These are phyloP conservation scores for Cottoperca gobio DNA, from an alignment of 2,797 vertebrate genomes.

Conservation along the genomic window DNA sequence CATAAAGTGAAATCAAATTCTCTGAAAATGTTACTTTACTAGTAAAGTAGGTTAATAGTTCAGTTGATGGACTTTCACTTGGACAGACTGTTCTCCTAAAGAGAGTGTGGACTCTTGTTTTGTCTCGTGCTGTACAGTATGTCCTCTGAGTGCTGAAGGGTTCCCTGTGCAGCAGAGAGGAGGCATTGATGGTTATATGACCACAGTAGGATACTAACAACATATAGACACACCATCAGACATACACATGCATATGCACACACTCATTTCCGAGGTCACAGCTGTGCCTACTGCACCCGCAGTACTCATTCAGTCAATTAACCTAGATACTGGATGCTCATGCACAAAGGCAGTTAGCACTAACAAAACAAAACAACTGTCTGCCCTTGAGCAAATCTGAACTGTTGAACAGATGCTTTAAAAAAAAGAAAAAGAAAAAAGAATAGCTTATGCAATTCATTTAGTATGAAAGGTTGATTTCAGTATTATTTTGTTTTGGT, in stretches of 20 bases:
- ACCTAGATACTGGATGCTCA: constrained; percentile 64
- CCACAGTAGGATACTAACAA: constrained; percentile 52
- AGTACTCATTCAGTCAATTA: constrained; percentile 69
- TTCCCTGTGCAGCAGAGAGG: constrained; percentile 36
- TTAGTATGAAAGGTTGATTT: constrained; percentile 11
- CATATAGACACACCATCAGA: constrained; percentile 45
- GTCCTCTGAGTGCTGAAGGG: constrained; percentile 30
- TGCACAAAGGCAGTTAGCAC: constrained; percentile 59
- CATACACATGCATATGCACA: not conserved
- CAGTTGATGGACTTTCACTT: not conserved
- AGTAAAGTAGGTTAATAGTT: not conserved
- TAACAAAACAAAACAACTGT: constrained; percentile 60
- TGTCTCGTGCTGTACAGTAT: constrained; percentile 13
- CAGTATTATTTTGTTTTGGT: not conserved
- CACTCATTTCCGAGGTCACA: constrained; percentile 61
- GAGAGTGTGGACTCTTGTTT: constrained; percentile 15
- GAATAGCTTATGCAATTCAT: constrained; percentile 9
- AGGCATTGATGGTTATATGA: constrained; percentile 45
- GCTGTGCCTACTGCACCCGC: constrained; percentile 68
- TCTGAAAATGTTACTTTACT: not conserved
- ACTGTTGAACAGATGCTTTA: constrained; percentile 55
- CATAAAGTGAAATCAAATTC: not conserved
- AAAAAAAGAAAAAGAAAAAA: no score
- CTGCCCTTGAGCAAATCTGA: constrained; percentile 38
- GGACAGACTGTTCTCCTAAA: not conserved